These are phyloP conservation scores for Danio tinwini DNA, from an alignment of 2,797 vertebrate species.

Conservation along the genomic window DNA sequence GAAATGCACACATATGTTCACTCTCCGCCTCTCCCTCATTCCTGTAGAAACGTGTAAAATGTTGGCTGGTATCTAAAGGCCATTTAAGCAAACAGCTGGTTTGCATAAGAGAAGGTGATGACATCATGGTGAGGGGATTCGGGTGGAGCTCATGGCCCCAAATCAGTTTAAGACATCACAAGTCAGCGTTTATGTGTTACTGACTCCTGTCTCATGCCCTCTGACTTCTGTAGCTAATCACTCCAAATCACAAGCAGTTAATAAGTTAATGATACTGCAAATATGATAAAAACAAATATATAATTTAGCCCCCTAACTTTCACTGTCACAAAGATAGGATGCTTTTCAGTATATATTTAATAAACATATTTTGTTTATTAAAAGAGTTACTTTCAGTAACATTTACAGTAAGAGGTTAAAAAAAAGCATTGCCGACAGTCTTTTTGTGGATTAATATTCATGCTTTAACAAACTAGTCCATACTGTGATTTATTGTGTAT, in stretches of 20 bases:
- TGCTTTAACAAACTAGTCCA: no score
- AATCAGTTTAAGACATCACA: slow-evolving; percentile 20
- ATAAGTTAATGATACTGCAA: slow-evolving; percentile 2
- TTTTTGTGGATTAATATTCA: no score
- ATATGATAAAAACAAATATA: neutral
- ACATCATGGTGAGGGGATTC: slow-evolving; percentile 73
- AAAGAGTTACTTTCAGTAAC: no score
- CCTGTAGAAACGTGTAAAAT: slow-evolving; percentile 41
- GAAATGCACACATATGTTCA: slow-evolving; percentile 20
- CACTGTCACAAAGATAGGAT: no score
- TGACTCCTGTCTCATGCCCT: neutral
- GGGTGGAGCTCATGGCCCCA: slow-evolving; percentile 66
- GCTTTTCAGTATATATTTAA: no score
- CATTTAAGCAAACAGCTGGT: slow-evolving; percentile 73
- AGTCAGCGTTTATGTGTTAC: neutral
- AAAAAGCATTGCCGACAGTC: no score
- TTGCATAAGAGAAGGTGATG: slow-evolving; percentile 72
- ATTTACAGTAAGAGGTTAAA: no score
- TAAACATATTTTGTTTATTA: no score
- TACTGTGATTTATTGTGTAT: no score
- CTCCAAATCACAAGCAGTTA: neutral
- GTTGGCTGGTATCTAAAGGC: slow-evolving; percentile 57
- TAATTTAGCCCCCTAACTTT: no score
- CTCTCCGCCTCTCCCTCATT: slow-evolving; percentile 1
- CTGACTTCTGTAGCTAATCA: neutral